A percentile compares a stretch with the other conserved stretches of the same genome.
These are phyloP conservation scores for Onychomys torridus DNA, from an alignment of 2,797 vertebrate genomes.

Conservation along the genomic window DNA sequence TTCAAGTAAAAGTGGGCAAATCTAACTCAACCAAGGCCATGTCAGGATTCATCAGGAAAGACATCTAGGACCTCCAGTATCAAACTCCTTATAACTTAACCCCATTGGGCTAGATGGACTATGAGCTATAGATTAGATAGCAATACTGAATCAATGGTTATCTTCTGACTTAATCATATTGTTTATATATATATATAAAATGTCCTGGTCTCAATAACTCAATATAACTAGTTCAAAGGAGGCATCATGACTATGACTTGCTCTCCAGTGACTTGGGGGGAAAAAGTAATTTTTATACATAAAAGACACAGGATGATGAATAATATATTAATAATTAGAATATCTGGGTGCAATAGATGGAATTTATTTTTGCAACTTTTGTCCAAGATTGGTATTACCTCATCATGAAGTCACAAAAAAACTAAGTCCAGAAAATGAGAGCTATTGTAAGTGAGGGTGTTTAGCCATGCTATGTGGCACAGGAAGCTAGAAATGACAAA, in stretches of 20 bases:
- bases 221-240: conserved; percentile 31
- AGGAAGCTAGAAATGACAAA: neutral
- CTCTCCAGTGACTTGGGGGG: conserved; percentile 13
- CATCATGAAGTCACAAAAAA: neutral
- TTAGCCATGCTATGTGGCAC: neutral
- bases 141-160: neutral
- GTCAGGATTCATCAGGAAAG: neutral
- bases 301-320: conserved; percentile 30
- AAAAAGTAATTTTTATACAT: neutral
- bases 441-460: neutral
- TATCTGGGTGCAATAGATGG: neutral
- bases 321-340: neutral
- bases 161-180: conserved; percentile 28
- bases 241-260: neutral
- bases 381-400: conserved; percentile 15
- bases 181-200: too few species aligned
- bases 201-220: neutral
- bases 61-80: neutral
- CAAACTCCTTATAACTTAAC: conserved; percentile 17
- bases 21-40: neutral
- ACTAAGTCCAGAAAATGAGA: neutral
- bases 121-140: neutral
- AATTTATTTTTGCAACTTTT: neutral
- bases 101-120: neutral
- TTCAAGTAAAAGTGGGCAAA: neutral